Evolutionary conservation across 2,113 vertebrate genomes (phyloP).

Genomic region (Neogobius melanostomus): DNA sequence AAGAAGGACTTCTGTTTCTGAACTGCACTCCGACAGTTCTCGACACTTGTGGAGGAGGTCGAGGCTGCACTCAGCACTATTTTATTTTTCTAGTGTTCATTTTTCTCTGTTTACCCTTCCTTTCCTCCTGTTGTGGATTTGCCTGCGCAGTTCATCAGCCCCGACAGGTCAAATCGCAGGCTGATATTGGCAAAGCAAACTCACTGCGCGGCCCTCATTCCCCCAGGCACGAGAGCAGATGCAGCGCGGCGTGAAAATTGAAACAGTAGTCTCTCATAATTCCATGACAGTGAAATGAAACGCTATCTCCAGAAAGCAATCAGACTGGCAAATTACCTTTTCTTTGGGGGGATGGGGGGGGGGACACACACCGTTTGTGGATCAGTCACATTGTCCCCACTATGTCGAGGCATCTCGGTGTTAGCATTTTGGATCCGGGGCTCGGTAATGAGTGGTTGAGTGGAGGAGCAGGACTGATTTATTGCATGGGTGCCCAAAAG

Average conservation of each 20-base stretch:
- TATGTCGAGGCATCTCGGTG: slow-evolving; percentile 37
- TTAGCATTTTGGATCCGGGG: slow-evolving; percentile 23
- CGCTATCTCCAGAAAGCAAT: slow-evolving; percentile 66
- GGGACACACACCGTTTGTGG: slow-evolving; percentile 44
- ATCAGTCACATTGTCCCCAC: slow-evolving; percentile 48
- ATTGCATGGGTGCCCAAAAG: slow-evolving; percentile 68
- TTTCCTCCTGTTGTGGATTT: slow-evolving; percentile 33
- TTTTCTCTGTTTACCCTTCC: slow-evolving; percentile 36
- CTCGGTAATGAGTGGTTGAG: slow-evolving; percentile 63
- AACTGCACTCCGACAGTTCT: background rate
- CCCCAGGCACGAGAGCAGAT: slow-evolving; percentile 45
- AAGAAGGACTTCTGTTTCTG: too few species aligned
- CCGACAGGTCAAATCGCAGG: slow-evolving; percentile 50
- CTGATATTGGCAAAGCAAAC: slow-evolving; percentile 50
- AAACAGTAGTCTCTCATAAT: slow-evolving; percentile 62
- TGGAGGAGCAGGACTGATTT: slow-evolving; percentile 66
- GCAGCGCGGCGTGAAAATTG: slow-evolving; percentile 55
- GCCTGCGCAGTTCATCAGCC: slow-evolving; percentile 49
- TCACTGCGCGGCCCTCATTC: slow-evolving; percentile 36
- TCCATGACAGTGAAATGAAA: slow-evolving; percentile 64
- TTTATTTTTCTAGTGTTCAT: slow-evolving; percentile 7
- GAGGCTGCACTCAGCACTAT: slow-evolving; percentile 6
- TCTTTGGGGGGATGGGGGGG: slow-evolving; percentile 16
- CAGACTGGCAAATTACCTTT: slow-evolving; percentile 66
- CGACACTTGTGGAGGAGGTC: background rate